These are phyloP conservation scores for Saguinus midas DNA, from an alignment of 2,113 vertebrate genomes.

Conservation along the genomic window DNA sequence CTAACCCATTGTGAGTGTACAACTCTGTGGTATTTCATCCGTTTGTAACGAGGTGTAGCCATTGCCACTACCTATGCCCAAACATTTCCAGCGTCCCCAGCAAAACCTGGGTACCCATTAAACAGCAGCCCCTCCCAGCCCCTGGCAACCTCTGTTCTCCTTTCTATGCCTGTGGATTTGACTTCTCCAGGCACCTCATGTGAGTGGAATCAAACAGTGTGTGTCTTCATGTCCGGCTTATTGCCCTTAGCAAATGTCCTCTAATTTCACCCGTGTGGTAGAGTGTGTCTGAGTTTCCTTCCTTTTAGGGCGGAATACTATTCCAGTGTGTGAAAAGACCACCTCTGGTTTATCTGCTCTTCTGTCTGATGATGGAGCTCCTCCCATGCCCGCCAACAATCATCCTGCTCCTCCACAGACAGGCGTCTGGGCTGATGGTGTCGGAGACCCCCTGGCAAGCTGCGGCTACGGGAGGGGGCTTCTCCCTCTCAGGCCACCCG, in stretches of 20 bases:
- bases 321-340: rapidly evolving
- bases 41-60: rapidly evolving
- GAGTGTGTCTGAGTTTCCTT: rapidly evolving
- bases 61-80: rapidly evolving
- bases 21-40: rapidly evolving
- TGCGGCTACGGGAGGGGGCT: no score
- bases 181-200: rapidly evolving
- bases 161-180: rapidly evolving
- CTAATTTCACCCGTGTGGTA: rapidly evolving
- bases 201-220: rapidly evolving
- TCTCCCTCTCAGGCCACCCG: rapidly evolving
- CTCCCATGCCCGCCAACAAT: no score
- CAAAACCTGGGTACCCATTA: not conserved
- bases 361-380: not conserved
- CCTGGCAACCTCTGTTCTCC: rapidly evolving
- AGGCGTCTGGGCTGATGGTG: rapidly evolving
- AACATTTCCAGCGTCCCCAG: not conserved
- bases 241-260: rapidly evolving
- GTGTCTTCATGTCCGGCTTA: not conserved
- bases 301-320: rapidly evolving
- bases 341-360: rapidly evolving
- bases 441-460: not conserved
- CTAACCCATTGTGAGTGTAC: not conserved
- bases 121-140: rapidly evolving
- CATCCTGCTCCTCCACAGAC: not conserved